Percentiles rank a stretch among this genome's conserved stretches.
Evolutionary conservation across 2,797 vertebrate genomes (phyloP).

Genomic region (Morus bassanus): DNA sequence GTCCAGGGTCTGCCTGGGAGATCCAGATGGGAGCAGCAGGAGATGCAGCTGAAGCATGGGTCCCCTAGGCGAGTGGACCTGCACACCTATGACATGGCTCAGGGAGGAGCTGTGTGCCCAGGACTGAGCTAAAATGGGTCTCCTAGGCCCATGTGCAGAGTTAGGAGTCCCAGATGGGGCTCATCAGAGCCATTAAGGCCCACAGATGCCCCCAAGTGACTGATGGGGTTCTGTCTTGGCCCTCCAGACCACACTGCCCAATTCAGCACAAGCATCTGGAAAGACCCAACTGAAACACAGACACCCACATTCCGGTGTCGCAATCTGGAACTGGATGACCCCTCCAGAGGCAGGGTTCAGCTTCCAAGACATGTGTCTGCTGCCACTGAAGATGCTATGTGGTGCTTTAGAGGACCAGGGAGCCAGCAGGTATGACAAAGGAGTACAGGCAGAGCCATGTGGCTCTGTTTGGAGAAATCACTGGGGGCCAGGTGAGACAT

Average conservation of each 20-base stretch:
- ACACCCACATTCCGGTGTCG: fast-evolving
- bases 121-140: not conserved
- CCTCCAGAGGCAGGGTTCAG: not conserved
- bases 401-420: not conserved
- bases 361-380: not conserved
- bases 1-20: not conserved
- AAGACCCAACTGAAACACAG: not conserved
- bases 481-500: not conserved
- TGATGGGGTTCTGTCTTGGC: not conserved
- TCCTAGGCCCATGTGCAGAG: not conserved
- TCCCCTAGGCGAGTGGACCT: not conserved
- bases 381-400: not conserved
- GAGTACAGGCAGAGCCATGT: not conserved
- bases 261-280: not conserved
- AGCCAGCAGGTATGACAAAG: not conserved
- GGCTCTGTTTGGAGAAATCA: not conserved
- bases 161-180: not conserved
- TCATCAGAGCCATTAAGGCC: not conserved
- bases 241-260: not conserved
- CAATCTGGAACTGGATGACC: not conserved
- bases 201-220: not conserved
- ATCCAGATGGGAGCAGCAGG: not conserved
- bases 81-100: not conserved
- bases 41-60: not conserved
- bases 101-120: not conserved